Evolutionary conservation across 2,113 vertebrate species (phyloP), one percentile per base, ranked within the genome.

Genomic region (Ailurus styani): DNA sequence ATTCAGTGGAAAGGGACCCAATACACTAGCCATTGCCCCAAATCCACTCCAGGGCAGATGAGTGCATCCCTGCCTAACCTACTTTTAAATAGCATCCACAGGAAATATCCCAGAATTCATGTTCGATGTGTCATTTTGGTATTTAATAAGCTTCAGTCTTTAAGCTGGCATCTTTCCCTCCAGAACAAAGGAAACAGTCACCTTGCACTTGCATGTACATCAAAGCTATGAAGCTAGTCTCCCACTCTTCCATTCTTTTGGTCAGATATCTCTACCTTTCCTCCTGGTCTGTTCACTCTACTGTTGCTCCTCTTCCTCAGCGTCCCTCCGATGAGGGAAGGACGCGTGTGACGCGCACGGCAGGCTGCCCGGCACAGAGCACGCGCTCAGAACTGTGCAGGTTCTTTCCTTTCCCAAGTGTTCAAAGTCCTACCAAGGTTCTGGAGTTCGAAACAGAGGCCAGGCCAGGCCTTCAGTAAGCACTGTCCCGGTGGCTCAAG

Each of bases 31-130:
- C 62, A 13, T 50, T 78, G 79, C 75, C 25, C 40, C 34, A 27
- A 52, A n/a, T 52, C 86, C 91, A 23, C 66, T 95, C 85, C 68
- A 91, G 5, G 93, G 88, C 37, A 91, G 85, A 92, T 29, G 79
- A 50, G 78, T 6, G 42, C 20, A 47, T 31, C 77, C 66, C 34
- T 10, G 37, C 8, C 54, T 70, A 72, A n/a, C 45, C 60, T 81
- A 62, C 77, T 52, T 68, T 75, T 54, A 83, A 88, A 60, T 3
- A 75, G 34, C 3, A 50, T 55, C 17, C 73, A 42, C 64, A n/a
- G 18, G n/a, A 78, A 91, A 78, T 97, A 20, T 62, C 75, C 29
- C 42, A 81, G n/a, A 88, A 68, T 31, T 52, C 29, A n/a, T 21
- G 23, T 34, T 34, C 66, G 64, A 81, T 17, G 50, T 60, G 57